These are phyloP conservation scores for Rhodinocichla rosea DNA, from an alignment of 2,113 vertebrate species.

Conservation along the genomic window DNA sequence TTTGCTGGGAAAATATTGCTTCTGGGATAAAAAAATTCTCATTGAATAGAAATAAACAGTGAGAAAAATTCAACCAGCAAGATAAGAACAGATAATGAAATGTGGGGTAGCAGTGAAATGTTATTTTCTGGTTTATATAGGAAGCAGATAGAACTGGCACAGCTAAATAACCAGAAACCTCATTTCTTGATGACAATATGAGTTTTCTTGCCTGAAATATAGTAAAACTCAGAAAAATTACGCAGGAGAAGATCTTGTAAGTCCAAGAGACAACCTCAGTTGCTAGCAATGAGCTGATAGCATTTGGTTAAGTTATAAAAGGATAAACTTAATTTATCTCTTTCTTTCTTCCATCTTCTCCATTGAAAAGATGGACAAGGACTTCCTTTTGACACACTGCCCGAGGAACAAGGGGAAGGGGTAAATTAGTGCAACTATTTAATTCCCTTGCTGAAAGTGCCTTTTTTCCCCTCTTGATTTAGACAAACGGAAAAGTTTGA, in stretches of 20 bases:
- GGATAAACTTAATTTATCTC: neutral
- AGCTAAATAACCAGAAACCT: neutral
- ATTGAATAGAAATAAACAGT: neutral
- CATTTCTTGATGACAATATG: neutral
- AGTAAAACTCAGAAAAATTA: neutral
- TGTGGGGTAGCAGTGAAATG: neutral
- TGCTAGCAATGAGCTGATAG: neutral
- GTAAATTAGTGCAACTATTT: neutral
- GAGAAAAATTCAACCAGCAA: neutral
- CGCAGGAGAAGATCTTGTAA: neutral
- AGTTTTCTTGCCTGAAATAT: neutral
- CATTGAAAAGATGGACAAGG: neutral
- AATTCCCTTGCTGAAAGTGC: neutral
- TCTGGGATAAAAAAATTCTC: neutral
- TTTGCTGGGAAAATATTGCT: neutral
- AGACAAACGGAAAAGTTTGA: constrained; percentile 21
- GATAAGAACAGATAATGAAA: neutral
- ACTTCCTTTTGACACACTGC: neutral
- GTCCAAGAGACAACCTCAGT: neutral
- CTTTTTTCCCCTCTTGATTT: neutral
- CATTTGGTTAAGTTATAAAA: neutral
- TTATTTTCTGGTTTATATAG: neutral
- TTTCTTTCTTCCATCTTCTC: neutral
- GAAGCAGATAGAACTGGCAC: neutral
- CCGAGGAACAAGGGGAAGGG: neutral